Conservation (phyloP, 2,113 vertebrate genomes). For the Otus sunia region DNA sequence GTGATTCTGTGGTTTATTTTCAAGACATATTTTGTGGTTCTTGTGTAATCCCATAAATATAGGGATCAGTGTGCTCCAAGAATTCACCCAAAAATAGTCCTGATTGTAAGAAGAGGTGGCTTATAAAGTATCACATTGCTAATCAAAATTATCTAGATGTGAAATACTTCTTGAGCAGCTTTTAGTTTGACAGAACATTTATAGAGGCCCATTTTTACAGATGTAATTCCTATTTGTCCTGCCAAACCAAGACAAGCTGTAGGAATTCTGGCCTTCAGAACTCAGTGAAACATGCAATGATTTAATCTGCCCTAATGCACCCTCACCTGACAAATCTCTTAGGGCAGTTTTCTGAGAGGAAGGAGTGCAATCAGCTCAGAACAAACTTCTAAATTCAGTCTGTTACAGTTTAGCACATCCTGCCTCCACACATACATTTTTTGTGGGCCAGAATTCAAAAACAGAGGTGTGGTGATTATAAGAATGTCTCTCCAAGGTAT, state of each 20-base stretch:
- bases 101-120: background rate
- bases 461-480: constrained; percentile 20
- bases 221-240: background rate
- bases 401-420: background rate
- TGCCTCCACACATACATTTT: background rate
- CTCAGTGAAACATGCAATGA: background rate
- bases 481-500: constrained; percentile 24
- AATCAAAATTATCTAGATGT: background rate
- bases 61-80: background rate
- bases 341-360: background rate
- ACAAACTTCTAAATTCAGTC: background rate
- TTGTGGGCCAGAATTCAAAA: constrained; percentile 1
- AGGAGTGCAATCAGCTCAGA: background rate
- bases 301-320: constrained; percentile 9
- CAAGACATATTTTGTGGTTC: background rate
- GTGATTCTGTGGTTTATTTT: background rate
- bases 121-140: background rate
- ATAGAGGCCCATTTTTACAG: background rate
- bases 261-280: background rate
- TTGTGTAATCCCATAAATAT: background rate
- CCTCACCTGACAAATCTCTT: constrained; percentile 5
- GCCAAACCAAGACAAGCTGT: background rate
- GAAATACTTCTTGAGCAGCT: background rate
- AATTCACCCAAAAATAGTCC: background rate
- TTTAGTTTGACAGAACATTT: background rate